phyloP scores from a whole-genome alignment of 2,888 invertebrate species.

The Cybosia mesomella region DNA sequence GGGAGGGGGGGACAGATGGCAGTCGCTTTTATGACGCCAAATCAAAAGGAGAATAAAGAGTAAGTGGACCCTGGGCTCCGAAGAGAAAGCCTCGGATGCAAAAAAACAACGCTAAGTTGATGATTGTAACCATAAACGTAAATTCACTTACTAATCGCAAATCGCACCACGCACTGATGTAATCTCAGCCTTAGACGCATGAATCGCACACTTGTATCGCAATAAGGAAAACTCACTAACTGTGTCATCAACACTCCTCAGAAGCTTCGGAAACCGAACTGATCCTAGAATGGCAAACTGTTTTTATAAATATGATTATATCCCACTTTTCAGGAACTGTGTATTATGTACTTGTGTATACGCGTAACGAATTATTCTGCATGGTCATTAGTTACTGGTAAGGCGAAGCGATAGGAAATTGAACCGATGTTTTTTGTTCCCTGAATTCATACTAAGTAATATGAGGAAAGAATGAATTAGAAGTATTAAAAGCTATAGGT shows the following conservation, averaged over 20 bases:
- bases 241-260: constrained; percentile 16
- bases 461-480: constrained; percentile 6
- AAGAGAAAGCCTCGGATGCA: not conserved
- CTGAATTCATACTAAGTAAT: constrained; percentile 1
- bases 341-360: constrained; percentile 50
- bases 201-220: not conserved
- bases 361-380: constrained; percentile 62
- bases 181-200: not conserved
- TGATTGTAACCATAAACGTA: not conserved
- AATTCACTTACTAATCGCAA: not conserved
- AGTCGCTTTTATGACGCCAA: too few relatives aligned
- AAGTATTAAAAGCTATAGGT: not conserved
- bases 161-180: not conserved
- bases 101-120: too few relatives aligned
- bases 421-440: constrained; percentile 17
- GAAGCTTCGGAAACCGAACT: constrained; percentile 1
- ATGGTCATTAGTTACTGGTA: constrained; percentile 59
- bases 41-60: not conserved
- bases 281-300: constrained; percentile 30
- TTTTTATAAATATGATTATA: constrained; percentile 79
- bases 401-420: constrained; percentile 51
- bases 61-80: not conserved
- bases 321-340: constrained; percentile 80
- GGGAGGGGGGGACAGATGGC: too few relatives aligned
- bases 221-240: constrained; percentile 12